Evolutionary conservation across 2,797 vertebrate genomes (phyloP), one percentile per base, ranked within the genome.

Genomic region (Enteromius viviparus): DNA sequence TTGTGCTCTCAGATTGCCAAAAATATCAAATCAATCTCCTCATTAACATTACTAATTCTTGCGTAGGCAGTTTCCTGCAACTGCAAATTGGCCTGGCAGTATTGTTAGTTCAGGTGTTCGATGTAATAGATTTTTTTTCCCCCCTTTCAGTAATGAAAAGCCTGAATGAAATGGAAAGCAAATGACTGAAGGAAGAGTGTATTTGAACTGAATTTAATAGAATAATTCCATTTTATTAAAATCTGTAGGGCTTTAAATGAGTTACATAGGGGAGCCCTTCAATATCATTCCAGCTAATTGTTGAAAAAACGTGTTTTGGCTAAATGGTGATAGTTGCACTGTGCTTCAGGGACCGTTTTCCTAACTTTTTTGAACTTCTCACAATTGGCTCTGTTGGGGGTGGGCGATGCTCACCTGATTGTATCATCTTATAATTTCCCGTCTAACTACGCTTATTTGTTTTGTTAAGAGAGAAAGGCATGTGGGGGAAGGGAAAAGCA

Each of bases 91-190:
- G 91, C 93, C 91, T 90, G 90, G 92, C 93, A 90, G 93, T 92
- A 93, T 92, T 93, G 93, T 95, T 94, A 94, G 94, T 92, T 95
- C 94, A 95, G 94, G 93, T 95, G 94, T 94, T 95, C 89, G 85
- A 87, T 89, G 87, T 93, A 94, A 95, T 95, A 94, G 92, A 94
- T 94, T 94, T 92, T 91, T 89, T n/a, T 62, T 72, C 55, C 23
- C 32, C 49, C 58, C 78, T 80, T 80, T 72, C 14, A 0, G 87
- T 89, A 93, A 93, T 93, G 92, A 91, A 93, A 93, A 91, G 89
- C 82, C 88, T 84, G 89, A 86, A 87, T 88, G 91, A 92, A 92
- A 93, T 89, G 90, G 86, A 88, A 86, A 87, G 81, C 68, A 81
- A 91, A 91, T 90, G 91, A 90, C 88, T 90, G 89, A 92, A 91